These are phyloP conservation scores for Oreochromis grahami DNA, from an alignment of 2,797 vertebrate species.

Conservation along the genomic window DNA sequence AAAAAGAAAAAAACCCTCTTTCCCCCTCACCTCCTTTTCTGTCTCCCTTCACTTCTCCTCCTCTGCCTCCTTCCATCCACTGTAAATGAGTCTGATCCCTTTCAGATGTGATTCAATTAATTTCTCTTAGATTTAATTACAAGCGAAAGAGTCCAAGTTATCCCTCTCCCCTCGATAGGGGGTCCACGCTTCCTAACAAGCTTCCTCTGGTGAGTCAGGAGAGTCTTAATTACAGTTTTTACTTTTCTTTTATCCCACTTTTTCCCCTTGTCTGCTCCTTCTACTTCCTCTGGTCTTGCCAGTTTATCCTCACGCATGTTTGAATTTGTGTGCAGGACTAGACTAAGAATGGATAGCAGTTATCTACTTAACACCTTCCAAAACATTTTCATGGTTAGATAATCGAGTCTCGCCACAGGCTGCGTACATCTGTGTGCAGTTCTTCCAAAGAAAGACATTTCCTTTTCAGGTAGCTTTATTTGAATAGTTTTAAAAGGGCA, in stretches of 20 bases:
- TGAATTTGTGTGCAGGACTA: slow-evolving; percentile 30
- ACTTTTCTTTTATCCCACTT: slow-evolving; percentile 70
- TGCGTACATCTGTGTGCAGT: not conserved
- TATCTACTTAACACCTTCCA: slow-evolving; percentile 11
- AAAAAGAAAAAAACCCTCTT: not conserved
- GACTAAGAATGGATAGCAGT: slow-evolving; percentile 6
- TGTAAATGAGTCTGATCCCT: slow-evolving; percentile 80
- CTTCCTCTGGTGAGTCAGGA: slow-evolving; percentile 73
- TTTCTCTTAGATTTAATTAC: slow-evolving; percentile 85
- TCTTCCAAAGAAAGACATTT: not conserved
- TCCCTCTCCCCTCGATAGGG: slow-evolving; percentile 74
- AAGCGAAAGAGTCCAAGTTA: slow-evolving; percentile 78
- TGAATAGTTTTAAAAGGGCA: not conserved
- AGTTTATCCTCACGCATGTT: slow-evolving; percentile 18
- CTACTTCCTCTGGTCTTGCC: slow-evolving; percentile 44
- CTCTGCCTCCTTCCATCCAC: slow-evolving; percentile 62
- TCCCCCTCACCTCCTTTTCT: slow-evolving; percentile 30
- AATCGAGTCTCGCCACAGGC: not conserved
- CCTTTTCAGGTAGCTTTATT: not conserved
- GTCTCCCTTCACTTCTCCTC: slow-evolving; percentile 53
- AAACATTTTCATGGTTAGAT: not conserved
- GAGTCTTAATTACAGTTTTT: slow-evolving; percentile 81
- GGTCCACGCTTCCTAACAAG: slow-evolving; percentile 76
- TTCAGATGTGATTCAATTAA: slow-evolving; percentile 84
- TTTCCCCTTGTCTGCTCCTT: slow-evolving; percentile 52